Conservation (phyloP, 53 echinoderm and acorn worm genomes). For the Crossaster papposus region DNA sequence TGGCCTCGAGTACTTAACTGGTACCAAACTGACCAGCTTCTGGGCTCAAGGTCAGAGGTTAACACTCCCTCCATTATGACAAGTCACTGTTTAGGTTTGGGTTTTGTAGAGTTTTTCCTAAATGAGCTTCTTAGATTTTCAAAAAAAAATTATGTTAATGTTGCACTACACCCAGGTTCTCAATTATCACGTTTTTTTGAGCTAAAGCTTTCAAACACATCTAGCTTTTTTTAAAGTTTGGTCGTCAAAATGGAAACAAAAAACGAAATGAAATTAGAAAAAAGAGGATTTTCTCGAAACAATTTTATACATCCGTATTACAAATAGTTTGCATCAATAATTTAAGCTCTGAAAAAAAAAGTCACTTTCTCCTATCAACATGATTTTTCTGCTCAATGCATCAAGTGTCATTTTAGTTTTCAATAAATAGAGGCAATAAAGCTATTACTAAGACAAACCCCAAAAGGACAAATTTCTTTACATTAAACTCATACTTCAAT, state of each 20-base stretch:
- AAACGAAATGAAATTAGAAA: conserved; percentile 8
- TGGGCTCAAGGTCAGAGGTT: conserved; percentile 7
- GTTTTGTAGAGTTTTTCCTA: background rate
- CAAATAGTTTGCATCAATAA: conserved; percentile 67
- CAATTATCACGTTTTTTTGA: conserved; percentile 7
- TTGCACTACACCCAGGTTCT: conserved; percentile 18
- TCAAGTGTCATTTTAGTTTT: conserved; percentile 45
- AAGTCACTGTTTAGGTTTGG: background rate
- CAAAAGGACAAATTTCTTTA: conserved; percentile 52
- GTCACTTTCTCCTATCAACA: conserved; percentile 50
- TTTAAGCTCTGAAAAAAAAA: conserved; percentile 62
- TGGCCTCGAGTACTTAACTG: conserved; percentile 32
- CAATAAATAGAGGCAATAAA: conserved; percentile 63
- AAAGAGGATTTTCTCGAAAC: conserved; percentile 24
- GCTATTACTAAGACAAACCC: conserved; percentile 57
- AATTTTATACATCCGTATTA: conserved; percentile 59
- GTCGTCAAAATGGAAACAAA: conserved; percentile 33
- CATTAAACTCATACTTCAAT: conserved; percentile 55
- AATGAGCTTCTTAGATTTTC: background rate
- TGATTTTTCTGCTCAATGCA: conserved; percentile 39
- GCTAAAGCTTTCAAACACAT: conserved; percentile 2
- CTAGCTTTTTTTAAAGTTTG: conserved; percentile 37
- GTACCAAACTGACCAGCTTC: conserved; percentile 6
- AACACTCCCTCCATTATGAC: background rate
- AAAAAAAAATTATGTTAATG: background rate